Conservation (phyloP, 2,888 invertebrate species). For the Ectemnius continuus region DNA sequence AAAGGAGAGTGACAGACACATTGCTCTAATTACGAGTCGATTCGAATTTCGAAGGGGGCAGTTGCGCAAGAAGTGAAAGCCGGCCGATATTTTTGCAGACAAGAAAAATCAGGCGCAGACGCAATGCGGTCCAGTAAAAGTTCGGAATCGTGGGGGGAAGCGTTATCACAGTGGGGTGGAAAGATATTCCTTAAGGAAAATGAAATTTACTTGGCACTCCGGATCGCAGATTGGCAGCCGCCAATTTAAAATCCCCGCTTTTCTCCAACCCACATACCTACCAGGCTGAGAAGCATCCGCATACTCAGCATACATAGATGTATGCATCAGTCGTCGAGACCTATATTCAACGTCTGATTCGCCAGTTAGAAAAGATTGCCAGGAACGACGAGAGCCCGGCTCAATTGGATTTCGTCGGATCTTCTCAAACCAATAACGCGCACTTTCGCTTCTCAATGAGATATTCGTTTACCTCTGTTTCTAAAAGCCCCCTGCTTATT, state of each 20-base stretch:
- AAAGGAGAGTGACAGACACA: background rate
- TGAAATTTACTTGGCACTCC: slow-evolving; percentile 1
- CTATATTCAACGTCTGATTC: slow-evolving; percentile 31
- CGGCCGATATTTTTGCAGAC: slow-evolving; percentile 33
- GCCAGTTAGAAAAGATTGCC: slow-evolving; percentile 32
- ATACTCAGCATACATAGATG: background rate
- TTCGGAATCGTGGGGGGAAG: background rate
- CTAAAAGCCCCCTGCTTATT: slow-evolving; percentile 15
- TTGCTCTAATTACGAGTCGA: slow-evolving; percentile 27
- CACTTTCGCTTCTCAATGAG: no score
- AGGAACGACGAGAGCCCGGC: slow-evolving; percentile 3
- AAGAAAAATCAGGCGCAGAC: slow-evolving; percentile 11
- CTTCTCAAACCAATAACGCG: slow-evolving; percentile 11
- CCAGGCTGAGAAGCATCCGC: background rate
- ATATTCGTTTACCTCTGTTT: background rate
- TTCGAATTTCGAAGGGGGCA: slow-evolving; percentile 13
- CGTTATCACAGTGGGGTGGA: background rate
- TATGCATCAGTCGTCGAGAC: slow-evolving; percentile 11
- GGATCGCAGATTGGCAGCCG: background rate
- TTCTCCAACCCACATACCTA: no score
- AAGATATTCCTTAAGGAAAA: background rate
- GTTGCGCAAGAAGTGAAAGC: slow-evolving; percentile 48
- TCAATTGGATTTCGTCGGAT: slow-evolving; percentile 27
- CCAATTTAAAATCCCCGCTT: background rate
- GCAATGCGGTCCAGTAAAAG: slow-evolving; percentile 22